A percentile compares a stretch with the other conserved stretches of the same genome.
phyloP scores from a whole-genome alignment of 2,113 vertebrate genomes.

The Petromus typicus region DNA sequence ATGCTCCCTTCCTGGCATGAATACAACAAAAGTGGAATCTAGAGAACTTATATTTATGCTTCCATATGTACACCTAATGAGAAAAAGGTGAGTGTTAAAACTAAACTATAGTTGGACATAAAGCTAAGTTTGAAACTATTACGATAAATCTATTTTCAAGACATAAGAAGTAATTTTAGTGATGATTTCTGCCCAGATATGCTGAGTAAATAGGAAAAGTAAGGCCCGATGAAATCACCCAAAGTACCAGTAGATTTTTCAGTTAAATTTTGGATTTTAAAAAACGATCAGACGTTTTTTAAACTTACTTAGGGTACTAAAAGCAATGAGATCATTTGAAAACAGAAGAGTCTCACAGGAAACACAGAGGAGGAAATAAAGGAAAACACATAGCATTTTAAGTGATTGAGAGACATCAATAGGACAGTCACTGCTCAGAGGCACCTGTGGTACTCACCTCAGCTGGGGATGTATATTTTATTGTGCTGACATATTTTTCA shows the following conservation, averaged over 20 bases:
- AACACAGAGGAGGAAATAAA: conserved; percentile 16
- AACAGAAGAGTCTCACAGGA: not conserved
- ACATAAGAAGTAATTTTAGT: conserved; percentile 1
- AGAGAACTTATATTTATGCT: not conserved
- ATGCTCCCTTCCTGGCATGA: not conserved
- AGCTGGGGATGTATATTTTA: not conserved
- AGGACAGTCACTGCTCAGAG: not conserved
- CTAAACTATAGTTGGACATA: conserved; percentile 37
- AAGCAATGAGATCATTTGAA: not conserved
- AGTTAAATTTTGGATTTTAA: conserved; percentile 33
- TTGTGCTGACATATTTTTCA: conserved; percentile 16
- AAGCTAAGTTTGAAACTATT: conserved; percentile 50
- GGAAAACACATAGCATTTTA: not conserved
- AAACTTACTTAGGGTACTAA: conserved; percentile 14
- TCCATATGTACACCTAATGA: not conserved
- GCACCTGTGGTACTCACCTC: not conserved
- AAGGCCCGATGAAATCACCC: conserved; percentile 31
- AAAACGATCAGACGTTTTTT: not conserved
- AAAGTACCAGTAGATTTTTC: conserved; percentile 23
- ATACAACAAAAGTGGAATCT: not conserved
- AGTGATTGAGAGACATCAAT: not conserved
- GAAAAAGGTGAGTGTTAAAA: not conserved
- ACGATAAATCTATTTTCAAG: conserved; percentile 49
- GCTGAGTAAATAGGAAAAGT: conserved; percentile 1
- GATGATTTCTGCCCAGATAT: not conserved